Evolutionary conservation across 2,113 vertebrate species (phyloP).

Genomic region (Trogon melanurus): DNA sequence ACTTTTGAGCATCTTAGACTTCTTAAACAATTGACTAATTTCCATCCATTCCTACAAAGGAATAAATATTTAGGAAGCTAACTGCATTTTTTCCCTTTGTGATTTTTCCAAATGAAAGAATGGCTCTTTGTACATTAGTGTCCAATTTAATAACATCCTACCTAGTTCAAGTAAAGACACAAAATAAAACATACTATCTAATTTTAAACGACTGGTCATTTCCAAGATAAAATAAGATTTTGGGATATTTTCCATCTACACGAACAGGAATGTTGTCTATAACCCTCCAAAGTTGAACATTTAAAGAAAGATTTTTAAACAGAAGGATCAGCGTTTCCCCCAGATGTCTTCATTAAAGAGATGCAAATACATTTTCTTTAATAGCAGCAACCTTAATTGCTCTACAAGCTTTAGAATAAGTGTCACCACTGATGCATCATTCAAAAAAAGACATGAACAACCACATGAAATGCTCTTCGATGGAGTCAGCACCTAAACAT

Average conservation of each 20-base stretch:
- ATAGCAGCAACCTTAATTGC: slow-evolving; percentile 63
- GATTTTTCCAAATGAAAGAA: not conserved
- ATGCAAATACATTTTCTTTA: slow-evolving; percentile 59
- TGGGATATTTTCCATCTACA: not conserved
- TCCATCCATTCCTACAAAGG: not conserved
- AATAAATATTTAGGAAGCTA: not conserved
- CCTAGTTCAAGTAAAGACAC: not conserved
- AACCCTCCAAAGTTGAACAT: slow-evolving; percentile 1
- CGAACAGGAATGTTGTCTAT: not conserved
- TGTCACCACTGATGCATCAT: slow-evolving; percentile 51
- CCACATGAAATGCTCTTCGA: not conserved
- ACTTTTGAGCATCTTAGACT: not conserved
- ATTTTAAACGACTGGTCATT: not conserved
- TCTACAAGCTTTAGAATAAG: slow-evolving; percentile 30
- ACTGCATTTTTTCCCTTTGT: not conserved
- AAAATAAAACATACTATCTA: not conserved
- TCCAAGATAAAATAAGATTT: not conserved
- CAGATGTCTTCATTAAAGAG: slow-evolving; percentile 46
- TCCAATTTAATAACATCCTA: not conserved
- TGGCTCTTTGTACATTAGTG: not conserved
- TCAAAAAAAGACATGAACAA: slow-evolving; percentile 44
- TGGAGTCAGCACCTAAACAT: slow-evolving; percentile 17
- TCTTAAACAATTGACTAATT: not conserved
- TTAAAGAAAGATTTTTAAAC: slow-evolving; percentile 35
- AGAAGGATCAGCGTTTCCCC: slow-evolving; percentile 44